phyloP scores from a whole-genome alignment of 2,797 vertebrate species.

The Sebastolobus alascanus region DNA sequence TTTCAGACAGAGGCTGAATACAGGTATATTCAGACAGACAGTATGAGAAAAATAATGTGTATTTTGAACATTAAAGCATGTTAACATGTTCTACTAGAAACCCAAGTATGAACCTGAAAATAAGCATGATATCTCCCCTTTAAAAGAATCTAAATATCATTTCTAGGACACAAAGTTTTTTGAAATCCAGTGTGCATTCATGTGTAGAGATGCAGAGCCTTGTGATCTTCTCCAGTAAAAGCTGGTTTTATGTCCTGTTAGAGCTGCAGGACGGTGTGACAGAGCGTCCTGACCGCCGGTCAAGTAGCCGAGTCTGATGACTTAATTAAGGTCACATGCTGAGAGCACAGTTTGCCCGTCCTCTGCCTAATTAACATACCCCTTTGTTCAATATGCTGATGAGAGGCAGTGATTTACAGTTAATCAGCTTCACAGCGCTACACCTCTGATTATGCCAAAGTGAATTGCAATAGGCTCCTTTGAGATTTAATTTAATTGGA shows the following conservation, averaged over 20 bases:
- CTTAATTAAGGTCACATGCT: constrained; percentile 84
- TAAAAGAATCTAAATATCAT: neutral
- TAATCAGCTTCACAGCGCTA: constrained; percentile 19
- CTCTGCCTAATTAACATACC: constrained; percentile 68
- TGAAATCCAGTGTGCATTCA: neutral
- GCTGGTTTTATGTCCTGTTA: constrained; percentile 43
- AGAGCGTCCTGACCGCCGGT: constrained; percentile 74
- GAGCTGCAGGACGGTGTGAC: constrained; percentile 58
- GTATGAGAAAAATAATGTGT: neutral
- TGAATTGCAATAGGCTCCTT: neutral
- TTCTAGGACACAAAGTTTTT: neutral
- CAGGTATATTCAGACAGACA: neutral
- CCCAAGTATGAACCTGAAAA: neutral
- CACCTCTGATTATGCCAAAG: constrained; percentile 11
- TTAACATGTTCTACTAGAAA: neutral
- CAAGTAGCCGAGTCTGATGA: constrained; percentile 84
- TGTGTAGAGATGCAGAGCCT: neutral
- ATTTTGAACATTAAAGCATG: neutral
- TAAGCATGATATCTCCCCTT: neutral
- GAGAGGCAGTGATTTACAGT: constrained; percentile 55
- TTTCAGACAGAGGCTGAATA: neutral
- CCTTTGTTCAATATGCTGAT: constrained; percentile 58
- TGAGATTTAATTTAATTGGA: neutral
- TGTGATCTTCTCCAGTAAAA: constrained; percentile 20
- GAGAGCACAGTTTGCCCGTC: constrained; percentile 61